These are phyloP conservation scores for Antheraea assamensis DNA, from an alignment of 2,888 invertebrate genomes.

Conservation along the genomic window DNA sequence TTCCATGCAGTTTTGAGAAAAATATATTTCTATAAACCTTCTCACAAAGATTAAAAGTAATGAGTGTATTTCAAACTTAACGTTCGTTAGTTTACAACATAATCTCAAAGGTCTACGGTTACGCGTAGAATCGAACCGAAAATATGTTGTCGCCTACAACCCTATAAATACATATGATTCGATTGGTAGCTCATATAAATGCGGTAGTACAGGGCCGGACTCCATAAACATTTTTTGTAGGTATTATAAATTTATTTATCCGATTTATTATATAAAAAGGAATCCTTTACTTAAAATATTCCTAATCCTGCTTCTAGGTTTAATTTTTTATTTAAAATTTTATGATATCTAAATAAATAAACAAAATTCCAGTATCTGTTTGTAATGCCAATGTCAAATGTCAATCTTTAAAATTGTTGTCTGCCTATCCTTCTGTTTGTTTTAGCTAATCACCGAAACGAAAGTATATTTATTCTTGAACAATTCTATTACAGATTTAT, in stretches of 20 bases:
- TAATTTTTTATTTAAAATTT: too few species aligned
- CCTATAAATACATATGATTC: slow-evolving; percentile 35
- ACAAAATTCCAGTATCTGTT: too few species aligned
- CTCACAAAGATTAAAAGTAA: not conserved
- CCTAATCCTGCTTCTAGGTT: too few species aligned
- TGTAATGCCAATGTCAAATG: too few species aligned
- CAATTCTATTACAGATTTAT: too few species aligned
- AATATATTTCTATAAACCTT: not conserved
- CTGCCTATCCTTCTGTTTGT: too few species aligned
- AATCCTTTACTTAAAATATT: not conserved
- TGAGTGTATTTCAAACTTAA: slow-evolving; percentile 5
- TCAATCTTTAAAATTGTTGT: too few species aligned
- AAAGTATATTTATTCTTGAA: too few species aligned
- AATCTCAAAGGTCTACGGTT: slow-evolving; percentile 34
- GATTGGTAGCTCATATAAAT: slow-evolving; percentile 31
- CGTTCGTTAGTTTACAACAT: slow-evolving; percentile 19
- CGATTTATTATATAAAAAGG: not conserved
- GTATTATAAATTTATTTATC: not conserved
- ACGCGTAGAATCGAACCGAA: slow-evolving; percentile 26
- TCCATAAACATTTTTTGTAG: slow-evolving; percentile 20
- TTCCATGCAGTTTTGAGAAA: too few species aligned
- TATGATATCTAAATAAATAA: too few species aligned
- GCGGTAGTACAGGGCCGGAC: slow-evolving; percentile 32
- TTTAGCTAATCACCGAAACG: too few species aligned
- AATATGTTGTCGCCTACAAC: slow-evolving; percentile 48